Evolutionary conservation across 2,888 invertebrate genomes (phyloP), one percentile per base, ranked within the genome.

Genomic region (Caenorhabditis sp.): DNA sequence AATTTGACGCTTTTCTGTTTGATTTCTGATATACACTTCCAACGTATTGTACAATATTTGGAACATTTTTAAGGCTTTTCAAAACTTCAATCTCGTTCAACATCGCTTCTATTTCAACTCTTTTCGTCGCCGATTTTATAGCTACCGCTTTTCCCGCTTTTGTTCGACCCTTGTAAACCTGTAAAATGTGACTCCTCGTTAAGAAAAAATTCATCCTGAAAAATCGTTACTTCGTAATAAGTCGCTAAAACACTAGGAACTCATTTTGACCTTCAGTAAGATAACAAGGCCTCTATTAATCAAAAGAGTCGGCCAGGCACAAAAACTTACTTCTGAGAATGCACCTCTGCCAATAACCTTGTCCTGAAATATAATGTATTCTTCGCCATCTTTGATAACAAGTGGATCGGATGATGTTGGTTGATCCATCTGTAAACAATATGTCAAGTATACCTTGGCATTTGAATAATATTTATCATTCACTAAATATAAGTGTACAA

Each of bases 11-110:
- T 49, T 59, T 67, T 31, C 10, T 49, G 8, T 60, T n/a, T 5
- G 21, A 61, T 61, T 26, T 50, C 14, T 14, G 8, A 26, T 26
- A 7, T 23, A 27, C 27, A 56, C 65, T 65, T 38, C 72, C 76
- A 31, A 78, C 66, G 14, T 63, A 66, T 59, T 77, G 65, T 3
- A 78, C 72, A 52, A 78, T 75, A 38, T 72, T 75, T 8, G 38
- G 54, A 12, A 62, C 49, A 5, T 54, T 61, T 50, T 58, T 49
- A 26, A 72, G 38, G 43, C 68, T 52, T 21, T 31, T 60, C 20
- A 78, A 62, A 14, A 73, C 66, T 5, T 76, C 57, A 14, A 73
- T 65, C 67, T 78, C 75, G 1, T 8, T 31, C 0, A n/a, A 7
- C 17, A 70, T 65, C 25, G 70, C 67, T 38, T 60, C 23, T 3